Evolutionary conservation across 1,140 invertebrate genomes (phyloP), one percentile per base, ranked within the genome.

Genomic region (Apis cerana): DNA sequence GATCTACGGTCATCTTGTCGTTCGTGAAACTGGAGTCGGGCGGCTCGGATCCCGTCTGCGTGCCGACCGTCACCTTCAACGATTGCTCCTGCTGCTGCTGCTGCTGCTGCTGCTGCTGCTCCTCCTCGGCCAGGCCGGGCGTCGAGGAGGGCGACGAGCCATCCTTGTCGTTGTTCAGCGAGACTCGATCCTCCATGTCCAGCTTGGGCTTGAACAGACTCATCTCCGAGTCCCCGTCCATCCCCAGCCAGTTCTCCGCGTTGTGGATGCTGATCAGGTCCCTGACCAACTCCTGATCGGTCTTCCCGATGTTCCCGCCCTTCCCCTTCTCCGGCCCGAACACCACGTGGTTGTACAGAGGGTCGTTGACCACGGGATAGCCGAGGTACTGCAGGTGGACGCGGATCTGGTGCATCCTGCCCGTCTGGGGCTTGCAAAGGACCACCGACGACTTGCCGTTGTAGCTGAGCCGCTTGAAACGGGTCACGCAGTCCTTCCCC

Each of bases 301-400:
- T 96, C 93, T 99, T 99, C 7, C 98, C 98, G 84, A 98, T 97
- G 88, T 98, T 96, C 3, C 98, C 99, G 27, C 97, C 97, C 92
- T 98, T 98, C 2, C 99, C 99, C 90, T 98, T 98, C 52, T 97
- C 94, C 0, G 97, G 97, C 0, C 98, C 98, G 92, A 99, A 99
- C 0, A 98, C 97, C 15, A 96, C 95, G 92, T 98, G 97, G 93
- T 99, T 99, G 94, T 99, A 99, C 1, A 99, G 94, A 0, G 98
- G 97, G 94, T 99, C 99, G 92, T 99, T 99, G 3, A 99, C 96
- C 77, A 99, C 99, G 3, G 99, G 99, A 95, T 98, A 98, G 76
- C 98, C 99, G 87, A 99, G 95, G 94, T 98, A 99, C 93, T 99
- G 99, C 59, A 99, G 95, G 94, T 99, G 99, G n/a, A 99, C 98